These are phyloP conservation scores for Mesorhabditis sp. DNA, from an alignment of 2,888 invertebrate species.

Conservation along the genomic window DNA sequence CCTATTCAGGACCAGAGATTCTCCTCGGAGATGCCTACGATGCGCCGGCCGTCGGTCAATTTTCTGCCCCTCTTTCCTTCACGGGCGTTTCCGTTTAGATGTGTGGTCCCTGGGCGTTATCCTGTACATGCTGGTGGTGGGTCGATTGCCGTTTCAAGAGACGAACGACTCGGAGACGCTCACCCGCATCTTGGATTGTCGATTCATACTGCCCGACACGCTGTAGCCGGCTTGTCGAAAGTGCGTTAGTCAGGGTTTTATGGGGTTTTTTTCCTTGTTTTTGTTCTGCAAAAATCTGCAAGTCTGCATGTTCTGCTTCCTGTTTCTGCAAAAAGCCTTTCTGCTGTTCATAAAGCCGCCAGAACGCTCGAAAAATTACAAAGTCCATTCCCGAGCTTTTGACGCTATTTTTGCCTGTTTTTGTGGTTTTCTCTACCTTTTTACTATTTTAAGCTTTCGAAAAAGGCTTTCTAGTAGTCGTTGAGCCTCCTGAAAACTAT, in stretches of 20 bases:
- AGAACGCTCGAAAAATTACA: too few relatives aligned
- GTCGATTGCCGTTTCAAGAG: conserved; percentile 87
- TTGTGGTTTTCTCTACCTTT: too few relatives aligned
- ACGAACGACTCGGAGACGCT: conserved; percentile 98
- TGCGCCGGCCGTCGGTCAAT: conserved; percentile 89
- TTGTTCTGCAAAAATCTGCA: too few relatives aligned
- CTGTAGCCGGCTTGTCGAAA: conserved; percentile 80
- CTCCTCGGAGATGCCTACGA: conserved; percentile 96
- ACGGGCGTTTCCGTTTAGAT: conserved; percentile 63
- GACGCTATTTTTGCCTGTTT: too few relatives aligned
- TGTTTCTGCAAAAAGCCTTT: too few relatives aligned
- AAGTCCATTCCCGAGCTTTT: too few relatives aligned
- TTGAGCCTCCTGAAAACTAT: too few relatives aligned
- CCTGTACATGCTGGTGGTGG: conserved; percentile 95
- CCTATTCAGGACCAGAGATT: conserved; percentile 98
- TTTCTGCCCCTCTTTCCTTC: background rate
- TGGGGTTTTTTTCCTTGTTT: background rate
- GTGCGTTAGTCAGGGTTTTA: conserved; percentile 59
- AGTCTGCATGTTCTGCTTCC: too few relatives aligned
- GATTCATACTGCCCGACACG: conserved; percentile 84
- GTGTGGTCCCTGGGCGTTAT: conserved; percentile 99
- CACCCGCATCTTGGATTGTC: conserved; percentile 99
- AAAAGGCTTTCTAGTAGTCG: too few relatives aligned
- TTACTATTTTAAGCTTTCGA: too few relatives aligned
- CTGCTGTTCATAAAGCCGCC: too few relatives aligned